phyloP scores from a whole-genome alignment of 1,140 invertebrate genomes.

The Paraescarpia echinospica region DNA sequence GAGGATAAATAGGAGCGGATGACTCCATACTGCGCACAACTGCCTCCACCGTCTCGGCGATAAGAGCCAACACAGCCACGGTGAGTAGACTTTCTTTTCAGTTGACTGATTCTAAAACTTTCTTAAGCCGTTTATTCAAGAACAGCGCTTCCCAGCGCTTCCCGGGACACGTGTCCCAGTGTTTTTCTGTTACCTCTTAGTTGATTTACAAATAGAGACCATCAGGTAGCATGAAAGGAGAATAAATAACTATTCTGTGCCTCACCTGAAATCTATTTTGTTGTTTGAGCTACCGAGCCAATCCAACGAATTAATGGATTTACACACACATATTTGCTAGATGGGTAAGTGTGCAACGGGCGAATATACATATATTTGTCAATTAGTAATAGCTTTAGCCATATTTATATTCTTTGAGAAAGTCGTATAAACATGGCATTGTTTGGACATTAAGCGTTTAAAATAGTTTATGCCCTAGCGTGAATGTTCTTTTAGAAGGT shows the following conservation, averaged over 20 bases:
- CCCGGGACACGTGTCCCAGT: too few relatives aligned
- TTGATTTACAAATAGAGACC: not conserved
- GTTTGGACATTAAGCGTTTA: not conserved
- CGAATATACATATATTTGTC: not conserved
- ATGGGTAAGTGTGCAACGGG: not conserved
- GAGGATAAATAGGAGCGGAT: not conserved
- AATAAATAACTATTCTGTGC: not conserved
- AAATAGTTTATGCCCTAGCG: too few relatives aligned
- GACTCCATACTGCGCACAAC: not conserved
- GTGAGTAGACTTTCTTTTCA: not conserved
- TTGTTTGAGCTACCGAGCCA: not conserved
- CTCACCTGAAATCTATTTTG: not conserved
- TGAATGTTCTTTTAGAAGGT: too few relatives aligned
- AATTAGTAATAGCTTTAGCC: not conserved
- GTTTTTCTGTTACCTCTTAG: not conserved
- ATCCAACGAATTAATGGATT: not conserved
- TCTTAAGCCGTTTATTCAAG: not conserved
- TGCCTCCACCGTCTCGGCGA: not conserved
- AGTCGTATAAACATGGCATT: not conserved
- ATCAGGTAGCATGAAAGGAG: not conserved
- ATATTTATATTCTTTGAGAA: not conserved
- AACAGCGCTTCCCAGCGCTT: too few relatives aligned
- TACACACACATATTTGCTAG: not conserved
- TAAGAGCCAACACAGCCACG: not conserved
- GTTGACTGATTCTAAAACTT: not conserved